These are phyloP conservation scores for Picus viridis DNA, from an alignment of 2,797 vertebrate genomes.

Conservation along the genomic window DNA sequence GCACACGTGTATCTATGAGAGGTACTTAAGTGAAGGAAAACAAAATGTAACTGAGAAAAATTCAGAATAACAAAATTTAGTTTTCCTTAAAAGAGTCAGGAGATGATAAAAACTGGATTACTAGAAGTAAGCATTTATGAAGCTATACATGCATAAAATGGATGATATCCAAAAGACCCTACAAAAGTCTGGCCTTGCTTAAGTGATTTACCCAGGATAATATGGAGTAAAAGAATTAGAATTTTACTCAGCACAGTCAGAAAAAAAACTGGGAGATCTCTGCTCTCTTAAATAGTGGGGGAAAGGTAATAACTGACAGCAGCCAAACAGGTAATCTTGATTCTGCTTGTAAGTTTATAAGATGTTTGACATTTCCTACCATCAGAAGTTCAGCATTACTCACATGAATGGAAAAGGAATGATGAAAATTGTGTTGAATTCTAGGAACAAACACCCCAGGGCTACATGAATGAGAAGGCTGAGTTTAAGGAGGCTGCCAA, in stretches of 20 bases:
- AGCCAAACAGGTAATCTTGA: neutral
- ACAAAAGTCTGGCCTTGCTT: neutral
- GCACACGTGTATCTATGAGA: constrained; percentile 3
- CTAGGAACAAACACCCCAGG: neutral
- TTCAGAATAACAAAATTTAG: neutral
- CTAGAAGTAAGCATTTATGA: neutral
- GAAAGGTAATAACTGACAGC: neutral
- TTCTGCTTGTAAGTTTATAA: neutral
- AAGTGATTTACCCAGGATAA: neutral
- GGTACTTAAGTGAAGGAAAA: neutral
- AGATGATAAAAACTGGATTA: neutral
- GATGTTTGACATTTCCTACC: neutral
- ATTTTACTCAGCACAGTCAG: neutral
- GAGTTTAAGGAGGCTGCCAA: neutral
- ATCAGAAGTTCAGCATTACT: neutral
- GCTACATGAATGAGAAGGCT: neutral
- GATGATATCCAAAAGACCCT: neutral
- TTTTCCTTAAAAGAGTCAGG: neutral
- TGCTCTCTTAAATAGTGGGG: neutral
- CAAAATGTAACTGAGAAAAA: neutral
- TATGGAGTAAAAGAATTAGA: neutral
- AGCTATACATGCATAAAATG: neutral
- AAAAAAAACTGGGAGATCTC: neutral
- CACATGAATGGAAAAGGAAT: neutral
- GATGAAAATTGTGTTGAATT: neutral